phyloP scores from a whole-genome alignment of 2,113 vertebrate species.

The Montifringilla adamsi region DNA sequence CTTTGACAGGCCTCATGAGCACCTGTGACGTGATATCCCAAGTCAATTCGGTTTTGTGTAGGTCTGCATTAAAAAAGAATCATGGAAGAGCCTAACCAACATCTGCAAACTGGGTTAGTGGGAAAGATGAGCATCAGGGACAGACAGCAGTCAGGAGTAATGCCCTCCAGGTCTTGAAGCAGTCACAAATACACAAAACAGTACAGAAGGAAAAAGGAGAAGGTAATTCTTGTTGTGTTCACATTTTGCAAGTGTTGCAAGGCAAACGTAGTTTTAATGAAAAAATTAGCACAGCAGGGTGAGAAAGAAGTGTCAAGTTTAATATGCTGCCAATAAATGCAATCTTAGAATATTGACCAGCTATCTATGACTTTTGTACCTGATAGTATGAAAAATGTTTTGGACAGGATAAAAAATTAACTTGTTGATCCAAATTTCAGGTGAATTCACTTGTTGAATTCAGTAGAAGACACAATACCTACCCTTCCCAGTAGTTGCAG shows the following conservation, averaged over 20 bases:
- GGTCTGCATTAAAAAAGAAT: background rate
- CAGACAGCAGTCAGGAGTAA: background rate
- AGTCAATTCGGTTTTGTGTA: background rate
- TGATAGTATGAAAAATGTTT: background rate
- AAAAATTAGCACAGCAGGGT: background rate
- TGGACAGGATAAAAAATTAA: background rate
- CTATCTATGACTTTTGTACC: background rate
- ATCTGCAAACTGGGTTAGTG: background rate
- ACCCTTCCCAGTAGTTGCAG: rapidly evolving
- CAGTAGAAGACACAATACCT: background rate
- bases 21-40: background rate
- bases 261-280: background rate
- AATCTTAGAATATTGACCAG: background rate
- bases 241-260: background rate
- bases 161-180: background rate
- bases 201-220: background rate
- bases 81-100: background rate
- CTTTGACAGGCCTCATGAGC: rapidly evolving
- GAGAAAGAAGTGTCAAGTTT: background rate
- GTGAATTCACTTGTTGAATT: background rate
- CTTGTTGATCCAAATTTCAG: background rate
- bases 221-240: background rate
- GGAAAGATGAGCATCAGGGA: background rate
- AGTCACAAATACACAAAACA: background rate
- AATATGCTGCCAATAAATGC: background rate